Evolutionary conservation across 1,140 invertebrate species (phyloP).

Genomic region (Trachelipus rathkii): DNA sequence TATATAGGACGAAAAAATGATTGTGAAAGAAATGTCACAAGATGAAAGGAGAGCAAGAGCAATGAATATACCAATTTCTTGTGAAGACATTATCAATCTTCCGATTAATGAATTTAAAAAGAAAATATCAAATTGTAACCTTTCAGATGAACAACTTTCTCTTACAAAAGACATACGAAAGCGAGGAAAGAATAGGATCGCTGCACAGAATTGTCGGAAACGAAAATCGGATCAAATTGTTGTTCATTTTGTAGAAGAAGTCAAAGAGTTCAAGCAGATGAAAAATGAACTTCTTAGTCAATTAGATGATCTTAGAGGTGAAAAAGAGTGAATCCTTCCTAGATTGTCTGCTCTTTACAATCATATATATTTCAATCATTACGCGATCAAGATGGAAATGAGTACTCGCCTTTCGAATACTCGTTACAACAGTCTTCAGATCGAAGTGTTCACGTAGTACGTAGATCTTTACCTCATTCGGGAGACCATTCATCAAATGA

Average conservation of each 20-base stretch:
- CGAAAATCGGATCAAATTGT: conserved; percentile 93
- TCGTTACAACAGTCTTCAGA: no score
- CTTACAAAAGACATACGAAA: conserved; percentile 88
- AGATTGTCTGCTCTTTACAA: conserved; percentile 78
- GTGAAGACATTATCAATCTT: conserved; percentile 90
- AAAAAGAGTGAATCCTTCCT: conserved; percentile 72
- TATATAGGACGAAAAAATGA: conserved; percentile 3
- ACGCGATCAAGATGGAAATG: no score
- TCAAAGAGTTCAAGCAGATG: conserved; percentile 74
- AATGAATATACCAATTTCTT: conserved; percentile 76
- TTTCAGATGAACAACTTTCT: conserved; percentile 89
- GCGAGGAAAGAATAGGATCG: conserved; percentile 83
- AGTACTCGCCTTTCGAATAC: no score
- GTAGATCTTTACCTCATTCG: no score
- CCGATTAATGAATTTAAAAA: conserved; percentile 98
- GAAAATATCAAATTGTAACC: conserved; percentile 85
- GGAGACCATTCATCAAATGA: no score
- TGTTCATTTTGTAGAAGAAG: conserved; percentile 84
- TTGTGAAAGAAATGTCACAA: conserved; percentile 56
- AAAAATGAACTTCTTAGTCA: conserved; percentile 73
- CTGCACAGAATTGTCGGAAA: conserved; percentile 95
- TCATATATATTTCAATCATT: no score
- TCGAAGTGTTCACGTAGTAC: no score
- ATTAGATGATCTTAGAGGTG: conserved; percentile 65
- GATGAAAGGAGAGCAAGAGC: conserved; percentile 79